Evolutionary conservation across 2,797 vertebrate species (phyloP), one percentile per base, ranked within the genome.

Genomic region (Chaenodraco wilsoni): DNA sequence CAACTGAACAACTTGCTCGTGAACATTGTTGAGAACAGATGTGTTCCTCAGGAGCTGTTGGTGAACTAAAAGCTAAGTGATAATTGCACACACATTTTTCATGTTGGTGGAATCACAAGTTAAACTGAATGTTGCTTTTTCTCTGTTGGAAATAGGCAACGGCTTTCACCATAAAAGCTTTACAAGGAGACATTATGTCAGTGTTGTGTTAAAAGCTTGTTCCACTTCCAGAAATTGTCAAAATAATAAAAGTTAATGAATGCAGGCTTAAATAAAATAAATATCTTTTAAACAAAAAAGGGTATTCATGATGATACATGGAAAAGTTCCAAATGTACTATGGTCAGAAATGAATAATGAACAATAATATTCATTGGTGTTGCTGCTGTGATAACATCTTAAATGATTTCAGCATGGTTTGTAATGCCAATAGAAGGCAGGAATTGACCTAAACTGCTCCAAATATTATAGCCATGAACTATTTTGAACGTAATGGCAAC

Each of bases 401-500:
- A 9, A 5, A 41, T 0, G 4, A 19, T 21, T 9, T 40, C n/a
- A 41, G n/a, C 41, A 43, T 57, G 55, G 33, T 3, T 41, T n/a
- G 8, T 40, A 40, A 9, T 3, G 17, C 21, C 21, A 51, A 46
- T 19, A 52, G 40, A 5, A 40, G 31, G 46, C 50, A 63, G 21
- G 17, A 49, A 19, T 65, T 62, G 13, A 63, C 31, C 51, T 46
- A 63, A 65, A 74, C 3, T 7, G 3, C 41, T 17, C 13, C 54
- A 54, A 41, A 52, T 49, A 5, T 41, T 10, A 65, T 3, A 5
- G 31, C 19, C 1, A 59, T 64, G 61, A 57, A 48, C 55, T 59
- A 27, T 69, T 78, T 62, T 70, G 40, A 78, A 72, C 63, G 56
- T 59, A 5, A 57, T 59, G 9, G 4, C 21, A 40, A 75, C 50